Evolutionary conservation across 1,140 invertebrate species (phyloP), one percentile per base, ranked within the genome.

Genomic region (Propsilocerus akamusi): DNA sequence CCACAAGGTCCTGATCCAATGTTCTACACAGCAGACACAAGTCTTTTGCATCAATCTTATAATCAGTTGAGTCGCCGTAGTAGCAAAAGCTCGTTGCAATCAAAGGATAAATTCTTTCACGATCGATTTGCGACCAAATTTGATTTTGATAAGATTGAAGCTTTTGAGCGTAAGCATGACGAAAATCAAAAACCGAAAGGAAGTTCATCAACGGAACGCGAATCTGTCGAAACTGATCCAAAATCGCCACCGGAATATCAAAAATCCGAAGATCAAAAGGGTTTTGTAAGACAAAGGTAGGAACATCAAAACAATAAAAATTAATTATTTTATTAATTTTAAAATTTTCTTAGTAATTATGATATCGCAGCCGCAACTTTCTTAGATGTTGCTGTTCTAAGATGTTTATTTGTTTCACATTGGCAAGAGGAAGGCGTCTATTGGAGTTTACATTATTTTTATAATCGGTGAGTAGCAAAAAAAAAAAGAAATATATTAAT

Each of bases 381-480:
- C 62, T 64, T 99, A 23, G 97, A 99, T 67, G 87, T 99, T 10
- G 89, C 92, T 11, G 91, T 97, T 5, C 63, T 99, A 22, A 75
- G 94, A 48, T 98, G 94, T 67, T 73, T 99, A n/a, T 96, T 98
- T 65, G 86, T 95, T 52, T 77, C 86, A 0, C 90, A 96, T 60
- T 99, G 97, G 97, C 81, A 88, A 58, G 94, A 97, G 65, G 94
- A 98, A 67, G 96, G 96, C 2, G 81, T 97, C 24, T 90, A 85
- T 68, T 99, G 96, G 96, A 91, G 89, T 24, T 66, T 98, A n/a
- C 84, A 92, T 63, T 99, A 83, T 68, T 68, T 94, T 37, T 86
- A 87, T 55, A 86, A 90, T 59, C 78, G 89, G 87, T 87, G 65
- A 7, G 12, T 26, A 8, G n/a, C 7, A 6, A 26, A 11, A 46